phyloP scores from a whole-genome alignment of 2,888 invertebrate genomes.

The Sceliomorpha sp. region DNA sequence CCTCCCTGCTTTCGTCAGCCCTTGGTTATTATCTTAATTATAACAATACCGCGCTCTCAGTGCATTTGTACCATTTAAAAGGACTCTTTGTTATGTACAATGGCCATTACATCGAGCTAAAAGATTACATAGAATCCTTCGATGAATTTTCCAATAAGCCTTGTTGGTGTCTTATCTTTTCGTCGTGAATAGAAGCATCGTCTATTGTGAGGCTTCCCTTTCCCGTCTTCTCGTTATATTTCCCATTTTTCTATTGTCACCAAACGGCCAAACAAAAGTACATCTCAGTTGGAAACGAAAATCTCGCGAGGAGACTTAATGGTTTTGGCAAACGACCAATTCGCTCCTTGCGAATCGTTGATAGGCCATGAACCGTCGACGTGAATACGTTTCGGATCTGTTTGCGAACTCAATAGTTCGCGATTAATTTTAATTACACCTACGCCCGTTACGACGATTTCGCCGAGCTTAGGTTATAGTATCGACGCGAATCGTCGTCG shows the following conservation, averaged over 20 bases:
- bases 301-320: slow-evolving; percentile 68
- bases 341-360: slow-evolving; percentile 56
- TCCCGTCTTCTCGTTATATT: slow-evolving; percentile 66
- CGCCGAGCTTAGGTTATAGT: no score
- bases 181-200: slow-evolving; percentile 47
- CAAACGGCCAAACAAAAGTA: slow-evolving; percentile 72
- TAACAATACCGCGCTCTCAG: no score
- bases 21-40: no score
- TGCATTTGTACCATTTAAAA: slow-evolving; percentile 19
- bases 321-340: slow-evolving; percentile 71
- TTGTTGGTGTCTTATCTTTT: slow-evolving; percentile 50
- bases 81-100: slow-evolving; percentile 36
- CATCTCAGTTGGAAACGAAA: slow-evolving; percentile 62
- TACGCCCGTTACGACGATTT: slow-evolving; percentile 30
- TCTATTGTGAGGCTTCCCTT: slow-evolving; percentile 44
- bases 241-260: slow-evolving; percentile 73
- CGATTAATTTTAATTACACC: slow-evolving; percentile 43
- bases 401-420: slow-evolving; percentile 39
- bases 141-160: slow-evolving; percentile 56
- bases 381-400: slow-evolving; percentile 46
- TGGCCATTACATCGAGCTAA: slow-evolving; percentile 48
- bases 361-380: slow-evolving; percentile 37
- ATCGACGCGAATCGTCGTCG: no score
- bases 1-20: no score
- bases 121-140: slow-evolving; percentile 50